Base-by-base conservation (phyloP, 2,888 invertebrate species). In the Cheilosia impressa region DNA sequence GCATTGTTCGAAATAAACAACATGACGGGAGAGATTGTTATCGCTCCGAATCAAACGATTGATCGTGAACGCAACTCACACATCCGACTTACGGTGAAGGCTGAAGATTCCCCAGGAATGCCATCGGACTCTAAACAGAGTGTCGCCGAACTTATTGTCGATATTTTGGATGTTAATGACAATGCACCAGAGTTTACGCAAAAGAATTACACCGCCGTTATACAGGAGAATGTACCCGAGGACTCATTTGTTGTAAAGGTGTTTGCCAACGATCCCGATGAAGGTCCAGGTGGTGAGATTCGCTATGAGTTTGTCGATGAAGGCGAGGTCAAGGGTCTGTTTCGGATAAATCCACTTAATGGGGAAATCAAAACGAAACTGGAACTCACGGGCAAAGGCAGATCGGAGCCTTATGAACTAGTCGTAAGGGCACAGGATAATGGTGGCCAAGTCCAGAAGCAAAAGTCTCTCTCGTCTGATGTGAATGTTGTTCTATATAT, bases 81-180 rank as follows among this genome's bases (percentile, higher is more conserved):
- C 0, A 93, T 97, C 41, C 93, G 94, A 4, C 92, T 97, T 24
- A 95, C 95, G 88, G 94, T 96, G 1, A 94, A 95, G 87, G 97
- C 97, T 0, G 94, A 94, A 45, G 97, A 97, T 89, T 96, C 95
- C 19, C 96, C 96, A 0, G 95, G 95, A 4, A 95, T 95, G 1
- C 92, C 92, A 2, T 94, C 95, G 0, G 95, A 95, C 66, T 95
- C 95, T 78, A 93, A 94, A 41, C 95, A 95, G 87, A 93, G 95
- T 0, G 92, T 94, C 2, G 95, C 95, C 0, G 93, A 95, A 87
- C 93, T 96, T 13, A 93, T 94, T 0, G 93, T 96, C 9, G 95
- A 96, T 88, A 94, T 96, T 0, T 91, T 95, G 0, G 96, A 97
- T 89, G 95, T 96, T 0, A 96, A 97, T 89, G 97, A 97, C 88